These are phyloP conservation scores for Dendrocincla fuliginosa DNA, from an alignment of 2,797 vertebrate species.

Conservation along the genomic window DNA sequence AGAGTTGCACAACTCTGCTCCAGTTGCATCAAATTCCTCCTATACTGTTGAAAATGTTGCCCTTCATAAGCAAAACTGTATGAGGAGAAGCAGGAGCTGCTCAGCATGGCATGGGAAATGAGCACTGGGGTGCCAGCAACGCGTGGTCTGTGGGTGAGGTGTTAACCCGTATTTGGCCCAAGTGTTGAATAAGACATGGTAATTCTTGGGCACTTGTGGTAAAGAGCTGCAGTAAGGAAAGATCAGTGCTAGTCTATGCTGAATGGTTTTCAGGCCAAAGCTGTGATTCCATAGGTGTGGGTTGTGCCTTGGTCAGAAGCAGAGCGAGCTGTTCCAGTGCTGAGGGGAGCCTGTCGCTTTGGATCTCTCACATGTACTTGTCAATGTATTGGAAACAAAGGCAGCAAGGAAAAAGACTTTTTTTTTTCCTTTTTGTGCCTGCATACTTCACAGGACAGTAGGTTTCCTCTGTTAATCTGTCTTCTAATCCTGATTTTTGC, in stretches of 20 bases:
- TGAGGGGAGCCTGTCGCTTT: background rate
- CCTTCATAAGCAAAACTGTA: background rate
- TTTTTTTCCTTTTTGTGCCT: background rate
- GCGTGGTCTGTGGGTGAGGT: background rate
- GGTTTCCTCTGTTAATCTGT: background rate
- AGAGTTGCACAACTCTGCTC: background rate
- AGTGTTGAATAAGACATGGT: background rate
- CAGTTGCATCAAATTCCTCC: background rate
- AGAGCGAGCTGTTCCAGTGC: background rate
- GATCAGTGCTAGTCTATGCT: background rate
- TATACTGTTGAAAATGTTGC: background rate
- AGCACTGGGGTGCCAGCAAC: background rate
- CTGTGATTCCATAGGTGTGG: background rate
- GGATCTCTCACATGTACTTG: background rate
- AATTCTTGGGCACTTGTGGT: background rate
- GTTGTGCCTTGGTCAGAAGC: background rate
- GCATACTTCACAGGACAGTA: background rate
- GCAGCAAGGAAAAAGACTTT: fast-evolving
- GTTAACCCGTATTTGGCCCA: background rate
- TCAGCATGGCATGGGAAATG: fast-evolving
- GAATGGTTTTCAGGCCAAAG: background rate
- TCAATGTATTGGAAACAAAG: background rate
- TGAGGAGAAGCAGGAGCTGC: background rate
- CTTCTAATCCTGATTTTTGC: background rate
- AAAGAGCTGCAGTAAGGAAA: background rate